A percentile compares a stretch with the other conserved stretches of the same genome.
Evolutionary conservation across 2,113 vertebrate species (phyloP).

Genomic region (Eretmochelys imbricata): DNA sequence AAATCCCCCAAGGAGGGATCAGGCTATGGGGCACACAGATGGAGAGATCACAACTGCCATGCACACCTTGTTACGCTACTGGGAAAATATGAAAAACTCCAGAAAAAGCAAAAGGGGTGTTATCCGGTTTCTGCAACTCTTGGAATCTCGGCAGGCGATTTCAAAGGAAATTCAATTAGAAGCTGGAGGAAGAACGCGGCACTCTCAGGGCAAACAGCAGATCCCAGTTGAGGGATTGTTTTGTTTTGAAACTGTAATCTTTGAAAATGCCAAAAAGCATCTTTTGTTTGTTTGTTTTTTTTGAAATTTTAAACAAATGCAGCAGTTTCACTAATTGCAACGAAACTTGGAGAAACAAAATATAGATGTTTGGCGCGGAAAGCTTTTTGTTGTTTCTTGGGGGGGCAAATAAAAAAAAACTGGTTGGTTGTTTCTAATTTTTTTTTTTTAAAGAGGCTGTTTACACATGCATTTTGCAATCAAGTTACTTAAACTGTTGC

Average conservation of each 20-base stretch:
- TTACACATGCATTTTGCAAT: neutral
- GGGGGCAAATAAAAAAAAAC: neutral
- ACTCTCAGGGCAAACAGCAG: neutral
- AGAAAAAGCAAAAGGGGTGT: neutral
- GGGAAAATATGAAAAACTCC: neutral
- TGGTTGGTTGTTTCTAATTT: rapidly evolving
- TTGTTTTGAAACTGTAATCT: constrained; percentile 38
- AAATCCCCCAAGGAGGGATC: neutral
- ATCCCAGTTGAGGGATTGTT: constrained; percentile 14
- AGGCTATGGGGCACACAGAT: neutral
- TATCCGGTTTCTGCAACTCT: constrained; percentile 37
- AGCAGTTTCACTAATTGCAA: neutral
- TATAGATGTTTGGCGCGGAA: neutral
- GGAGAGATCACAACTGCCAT: neutral
- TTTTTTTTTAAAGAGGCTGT: neutral
- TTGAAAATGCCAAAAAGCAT: constrained; percentile 30
- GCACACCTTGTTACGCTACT: neutral
- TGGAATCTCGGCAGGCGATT: neutral
- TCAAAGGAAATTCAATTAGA: constrained; percentile 69
- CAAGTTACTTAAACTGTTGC: neutral
- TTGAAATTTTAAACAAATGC: neutral
- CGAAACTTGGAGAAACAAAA: neutral
- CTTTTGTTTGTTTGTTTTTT: neutral
- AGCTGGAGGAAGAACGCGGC: constrained; percentile 16
- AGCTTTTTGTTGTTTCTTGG: neutral